Conservation (phyloP, 2,888 invertebrate genomes). For the Timema podura region DNA sequence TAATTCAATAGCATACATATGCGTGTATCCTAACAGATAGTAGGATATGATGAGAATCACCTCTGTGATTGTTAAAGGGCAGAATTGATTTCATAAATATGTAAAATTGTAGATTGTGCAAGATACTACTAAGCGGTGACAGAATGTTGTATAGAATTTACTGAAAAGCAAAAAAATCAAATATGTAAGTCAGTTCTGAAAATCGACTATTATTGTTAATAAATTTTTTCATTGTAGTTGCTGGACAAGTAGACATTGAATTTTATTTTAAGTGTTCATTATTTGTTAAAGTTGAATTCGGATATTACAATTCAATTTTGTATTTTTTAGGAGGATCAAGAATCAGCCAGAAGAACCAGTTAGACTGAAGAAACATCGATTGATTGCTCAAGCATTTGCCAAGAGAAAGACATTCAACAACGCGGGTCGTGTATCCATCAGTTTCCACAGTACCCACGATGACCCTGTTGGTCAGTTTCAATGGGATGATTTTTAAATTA, state of each 20-base stretch:
- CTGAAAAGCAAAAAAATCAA: too few relatives aligned
- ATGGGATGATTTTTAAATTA: too few relatives aligned
- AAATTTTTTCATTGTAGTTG: background rate
- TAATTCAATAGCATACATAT: too few relatives aligned
- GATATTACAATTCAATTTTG: background rate
- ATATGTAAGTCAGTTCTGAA: too few relatives aligned
- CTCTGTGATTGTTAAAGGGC: too few relatives aligned
- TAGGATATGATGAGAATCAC: too few relatives aligned
- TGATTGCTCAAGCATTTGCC: slow-evolving; percentile 87
- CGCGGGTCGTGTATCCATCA: slow-evolving; percentile 81
- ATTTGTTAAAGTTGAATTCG: background rate
- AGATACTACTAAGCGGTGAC: too few relatives aligned
- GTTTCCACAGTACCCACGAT: slow-evolving; percentile 78
- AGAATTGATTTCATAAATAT: too few relatives aligned
- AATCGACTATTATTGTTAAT: background rate
- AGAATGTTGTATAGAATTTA: too few relatives aligned
- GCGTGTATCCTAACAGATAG: too few relatives aligned
- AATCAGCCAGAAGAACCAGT: slow-evolving; percentile 56
- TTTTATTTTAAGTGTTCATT: background rate
- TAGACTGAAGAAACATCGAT: slow-evolving; percentile 77
- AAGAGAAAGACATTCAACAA: slow-evolving; percentile 78
- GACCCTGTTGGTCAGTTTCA: slow-evolving; percentile 69
- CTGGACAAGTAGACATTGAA: background rate
- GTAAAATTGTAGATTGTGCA: too few relatives aligned
- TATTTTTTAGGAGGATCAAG: slow-evolving; percentile 62